phyloP scores from a whole-genome alignment of 64 coral and sea anemone species.

The Actinia equina region DNA sequence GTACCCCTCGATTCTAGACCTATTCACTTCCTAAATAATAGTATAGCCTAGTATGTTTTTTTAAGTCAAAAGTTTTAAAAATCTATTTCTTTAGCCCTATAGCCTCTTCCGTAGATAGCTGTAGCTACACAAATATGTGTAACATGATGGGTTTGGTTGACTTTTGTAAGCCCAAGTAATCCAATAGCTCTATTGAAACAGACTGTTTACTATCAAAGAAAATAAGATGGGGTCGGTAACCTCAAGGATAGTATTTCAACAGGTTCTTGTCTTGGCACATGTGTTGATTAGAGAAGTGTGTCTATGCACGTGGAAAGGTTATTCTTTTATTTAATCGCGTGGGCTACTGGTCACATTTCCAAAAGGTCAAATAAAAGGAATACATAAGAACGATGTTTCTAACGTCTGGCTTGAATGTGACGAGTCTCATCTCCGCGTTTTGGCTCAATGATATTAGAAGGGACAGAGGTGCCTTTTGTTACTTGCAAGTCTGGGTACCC shows the following conservation, averaged over 20 bases:
- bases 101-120: background rate
- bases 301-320: background rate
- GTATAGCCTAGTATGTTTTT: background rate
- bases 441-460: no score
- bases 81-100: background rate
- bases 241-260: background rate
- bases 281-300: slow-evolving; percentile 5
- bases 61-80: background rate
- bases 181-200: background rate
- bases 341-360: background rate
- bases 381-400: background rate
- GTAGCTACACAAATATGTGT: slow-evolving; percentile 1
- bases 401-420: background rate
- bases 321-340: slow-evolving; percentile 6
- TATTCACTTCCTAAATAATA: background rate
- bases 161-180: background rate
- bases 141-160: background rate
- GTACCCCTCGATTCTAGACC: background rate
- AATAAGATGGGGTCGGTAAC: background rate
- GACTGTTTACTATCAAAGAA: slow-evolving; percentile 5
- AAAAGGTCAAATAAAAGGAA: background rate
- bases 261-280: slow-evolving; percentile 4
- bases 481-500: no score
- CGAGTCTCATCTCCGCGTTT: no score
- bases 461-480: no score